phyloP scores from a whole-genome alignment of 2,888 invertebrate species.

The Lochmaea capreae region DNA sequence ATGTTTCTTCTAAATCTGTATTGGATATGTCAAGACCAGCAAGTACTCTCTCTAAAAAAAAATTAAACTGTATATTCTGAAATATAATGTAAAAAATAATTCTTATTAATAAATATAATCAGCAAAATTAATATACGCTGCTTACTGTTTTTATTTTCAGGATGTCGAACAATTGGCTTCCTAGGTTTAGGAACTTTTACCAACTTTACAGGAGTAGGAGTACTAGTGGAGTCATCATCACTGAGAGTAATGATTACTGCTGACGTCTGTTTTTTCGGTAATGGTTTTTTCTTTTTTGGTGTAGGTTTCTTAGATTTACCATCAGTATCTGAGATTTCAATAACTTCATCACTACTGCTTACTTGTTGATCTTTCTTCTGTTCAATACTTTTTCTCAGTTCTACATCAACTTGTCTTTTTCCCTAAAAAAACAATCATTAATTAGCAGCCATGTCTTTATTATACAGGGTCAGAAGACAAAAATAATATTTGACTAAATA shows the following conservation, averaged over 20 bases:
- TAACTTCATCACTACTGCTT: conserved; percentile 67
- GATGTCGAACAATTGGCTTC: conserved; percentile 47
- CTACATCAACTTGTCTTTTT: conserved; percentile 58
- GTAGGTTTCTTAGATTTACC: conserved; percentile 47
- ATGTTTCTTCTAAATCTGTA: conserved; percentile 64
- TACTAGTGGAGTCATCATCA: conserved; percentile 42
- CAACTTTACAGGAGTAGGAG: conserved; percentile 24
- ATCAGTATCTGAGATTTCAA: conserved; percentile 54
- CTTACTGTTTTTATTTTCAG: conserved; percentile 51
- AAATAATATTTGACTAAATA: too few relatives aligned
- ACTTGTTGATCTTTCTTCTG: conserved; percentile 66
- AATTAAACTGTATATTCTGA: too few relatives aligned
- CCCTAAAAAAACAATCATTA: conserved; percentile 41
- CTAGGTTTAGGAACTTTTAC: conserved; percentile 23
- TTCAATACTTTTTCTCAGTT: conserved; percentile 65
- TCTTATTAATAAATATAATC: too few relatives aligned
- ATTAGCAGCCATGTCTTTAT: too few relatives aligned
- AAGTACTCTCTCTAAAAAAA: conserved; percentile 63
- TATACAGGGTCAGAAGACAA: too few relatives aligned
- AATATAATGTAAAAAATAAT: too few relatives aligned
- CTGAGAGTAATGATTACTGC: conserved; percentile 22
- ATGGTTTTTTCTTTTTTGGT: conserved; percentile 46
- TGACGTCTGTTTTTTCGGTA: conserved; percentile 43
- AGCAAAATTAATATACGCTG: background rate
- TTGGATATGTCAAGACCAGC: conserved; percentile 67